Evolutionary conservation across 2,113 vertebrate species (phyloP), one percentile per base, ranked within the genome.

Genomic region (Oxyura jamaicensis): DNA sequence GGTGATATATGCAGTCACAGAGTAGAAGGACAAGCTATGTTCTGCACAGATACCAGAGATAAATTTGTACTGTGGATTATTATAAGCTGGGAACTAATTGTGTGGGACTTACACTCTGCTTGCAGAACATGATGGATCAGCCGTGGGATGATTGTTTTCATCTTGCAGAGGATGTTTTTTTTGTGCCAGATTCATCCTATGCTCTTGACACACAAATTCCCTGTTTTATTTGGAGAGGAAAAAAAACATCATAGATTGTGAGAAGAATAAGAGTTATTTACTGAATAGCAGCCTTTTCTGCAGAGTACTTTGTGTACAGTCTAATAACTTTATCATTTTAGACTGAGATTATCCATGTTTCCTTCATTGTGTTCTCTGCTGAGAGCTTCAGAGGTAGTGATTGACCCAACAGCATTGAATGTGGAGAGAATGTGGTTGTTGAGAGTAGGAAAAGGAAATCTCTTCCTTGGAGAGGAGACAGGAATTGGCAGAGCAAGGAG

Each of bases 141-240:
- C 23, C 3, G 0, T 52, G 8, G 42, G 31, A 15, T 35, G 31
- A 44, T 59, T 48, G 18, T 59, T 91, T 92, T 93, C 16, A 22
- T 79, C 25, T 85, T 55, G n/a, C 25, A 63, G 36, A 35, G 12
- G 20, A n/a, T 75, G 14, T 50, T 72, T 90, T 39, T 90, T 7
- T 68, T 4, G 1, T 6, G 2, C 16, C 9, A 25, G 22, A 39
- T 88, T 63, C 9, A 13, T 73, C 26, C 21, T 62, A 19, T 0
- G 0, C 73, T 83, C 66, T 56, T 35, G 15, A 60, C 35, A 39
- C 13, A 28, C 23, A 52, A 91, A 78, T 83, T 91, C 41, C 77
- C 23, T 18, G n/a, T 52, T 86, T 72, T 86, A 60, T 77, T 71
- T 71, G 46, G 46, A 36, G 19, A 7, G 8, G 60, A 28, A 3